A percentile compares a stretch with the other conserved stretches of the same genome.
Evolutionary conservation across 2,888 invertebrate species (phyloP).

Genomic region (Zaprionus obscuricornis): DNA sequence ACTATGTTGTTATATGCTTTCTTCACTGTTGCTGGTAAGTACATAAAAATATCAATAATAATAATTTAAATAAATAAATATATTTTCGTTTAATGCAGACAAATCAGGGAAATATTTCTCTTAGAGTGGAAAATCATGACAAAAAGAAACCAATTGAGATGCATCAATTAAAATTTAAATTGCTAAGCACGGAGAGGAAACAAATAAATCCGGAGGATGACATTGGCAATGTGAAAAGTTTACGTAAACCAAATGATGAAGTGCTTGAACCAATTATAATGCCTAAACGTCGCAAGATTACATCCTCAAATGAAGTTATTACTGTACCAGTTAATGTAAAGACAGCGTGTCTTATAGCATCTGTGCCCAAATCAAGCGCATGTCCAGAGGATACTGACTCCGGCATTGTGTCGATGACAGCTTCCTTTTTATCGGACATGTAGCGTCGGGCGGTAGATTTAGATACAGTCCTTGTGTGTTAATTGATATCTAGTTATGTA

Average conservation of each 20-base stretch:
- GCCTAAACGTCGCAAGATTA: conserved; percentile 3
- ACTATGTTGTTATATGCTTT: conserved; percentile 75
- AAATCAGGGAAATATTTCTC: conserved; percentile 74
- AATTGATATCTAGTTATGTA: conserved; percentile 8
- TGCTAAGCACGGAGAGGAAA: conserved; percentile 68
- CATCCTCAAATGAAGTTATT: neutral
- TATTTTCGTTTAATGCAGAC: conserved; percentile 48
- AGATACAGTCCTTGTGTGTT: conserved; percentile 18
- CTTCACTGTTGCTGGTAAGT: conserved; percentile 77
- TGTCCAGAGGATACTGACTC: conserved; percentile 53
- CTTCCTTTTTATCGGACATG: conserved; percentile 24
- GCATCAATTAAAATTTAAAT: conserved; percentile 63
- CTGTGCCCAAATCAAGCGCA: conserved; percentile 50
- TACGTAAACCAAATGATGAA: neutral
- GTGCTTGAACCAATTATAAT: no score
- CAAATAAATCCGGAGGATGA: conserved; percentile 80
- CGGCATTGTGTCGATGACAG: conserved; percentile 61
- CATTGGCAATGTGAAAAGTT: conserved; percentile 64
- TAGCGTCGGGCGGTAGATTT: conserved; percentile 10
- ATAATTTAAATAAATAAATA: neutral
- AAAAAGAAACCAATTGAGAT: conserved; percentile 59
- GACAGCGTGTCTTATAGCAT: conserved; percentile 46
- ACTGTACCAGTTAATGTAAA: conserved; percentile 35
- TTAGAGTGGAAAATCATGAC: conserved; percentile 48
- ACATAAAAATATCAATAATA: neutral